phyloP scores from a whole-genome alignment of 2,113 vertebrate genomes.

The Carlito syrichta region DNA sequence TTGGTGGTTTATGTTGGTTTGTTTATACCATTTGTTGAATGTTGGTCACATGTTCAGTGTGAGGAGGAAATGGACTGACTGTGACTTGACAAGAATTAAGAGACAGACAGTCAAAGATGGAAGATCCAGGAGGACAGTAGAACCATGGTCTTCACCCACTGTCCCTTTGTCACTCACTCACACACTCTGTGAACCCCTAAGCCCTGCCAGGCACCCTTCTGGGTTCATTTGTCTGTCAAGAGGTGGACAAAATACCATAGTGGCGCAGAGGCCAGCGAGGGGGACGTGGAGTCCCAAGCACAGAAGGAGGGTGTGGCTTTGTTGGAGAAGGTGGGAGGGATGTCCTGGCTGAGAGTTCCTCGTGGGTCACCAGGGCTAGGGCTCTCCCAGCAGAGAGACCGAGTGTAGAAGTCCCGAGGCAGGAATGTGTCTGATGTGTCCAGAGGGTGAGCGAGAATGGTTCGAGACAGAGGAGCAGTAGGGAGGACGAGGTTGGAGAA shows the following conservation, averaged over 20 bases:
- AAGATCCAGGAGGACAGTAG: background rate
- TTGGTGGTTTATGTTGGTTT: background rate
- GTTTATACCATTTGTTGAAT: background rate
- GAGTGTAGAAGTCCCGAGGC: rapidly evolving
- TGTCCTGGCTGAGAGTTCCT: too few relatives aligned
- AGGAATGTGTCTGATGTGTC: background rate
- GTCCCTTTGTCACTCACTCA: background rate
- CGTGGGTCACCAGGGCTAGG: background rate
- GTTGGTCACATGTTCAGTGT: background rate
- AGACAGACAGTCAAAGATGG: background rate
- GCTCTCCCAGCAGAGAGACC: background rate
- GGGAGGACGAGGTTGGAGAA: background rate
- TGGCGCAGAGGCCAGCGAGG: background rate
- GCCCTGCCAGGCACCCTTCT: background rate
- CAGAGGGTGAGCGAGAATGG: background rate
- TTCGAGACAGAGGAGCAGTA: too few relatives aligned
- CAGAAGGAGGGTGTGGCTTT: too few relatives aligned
- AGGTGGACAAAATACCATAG: background rate
- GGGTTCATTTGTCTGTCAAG: background rate
- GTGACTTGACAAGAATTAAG: background rate
- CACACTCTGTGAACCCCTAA: background rate
- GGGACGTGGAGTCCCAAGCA: too few relatives aligned
- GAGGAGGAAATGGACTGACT: background rate
- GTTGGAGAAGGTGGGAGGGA: background rate
- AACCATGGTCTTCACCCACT: background rate